These are phyloP conservation scores for Cyanistes caeruleus DNA, from an alignment of 2,113 vertebrate genomes.

Conservation along the genomic window DNA sequence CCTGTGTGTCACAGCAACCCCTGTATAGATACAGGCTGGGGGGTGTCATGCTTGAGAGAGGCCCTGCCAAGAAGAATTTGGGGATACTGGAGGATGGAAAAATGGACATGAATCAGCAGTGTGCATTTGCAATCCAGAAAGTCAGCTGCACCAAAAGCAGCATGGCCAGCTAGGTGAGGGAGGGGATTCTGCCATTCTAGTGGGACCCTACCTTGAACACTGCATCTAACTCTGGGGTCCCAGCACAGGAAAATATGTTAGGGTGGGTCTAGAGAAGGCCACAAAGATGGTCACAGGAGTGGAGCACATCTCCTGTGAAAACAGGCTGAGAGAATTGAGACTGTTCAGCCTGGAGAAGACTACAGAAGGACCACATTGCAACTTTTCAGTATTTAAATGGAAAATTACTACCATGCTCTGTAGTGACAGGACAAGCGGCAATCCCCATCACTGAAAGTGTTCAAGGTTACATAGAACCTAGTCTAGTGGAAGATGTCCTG, in stretches of 20 bases:
- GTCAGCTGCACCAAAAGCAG: not conserved
- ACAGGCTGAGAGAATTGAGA: not conserved
- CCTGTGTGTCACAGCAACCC: not conserved
- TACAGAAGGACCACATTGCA: rapidly evolving
- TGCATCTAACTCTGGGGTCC: not conserved
- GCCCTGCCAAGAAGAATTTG: not conserved
- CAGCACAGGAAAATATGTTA: not conserved
- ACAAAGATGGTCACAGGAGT: not conserved
- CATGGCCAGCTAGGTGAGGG: rapidly evolving
- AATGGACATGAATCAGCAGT: not conserved
- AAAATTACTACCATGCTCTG: not conserved
- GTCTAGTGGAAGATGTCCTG: not conserved
- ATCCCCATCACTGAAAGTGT: not conserved
- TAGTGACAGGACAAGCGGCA: not conserved
- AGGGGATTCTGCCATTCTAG: not conserved
- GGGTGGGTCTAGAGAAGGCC: not conserved
- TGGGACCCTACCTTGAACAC: not conserved
- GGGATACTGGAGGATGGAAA: not conserved
- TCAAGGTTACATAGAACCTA: not conserved
- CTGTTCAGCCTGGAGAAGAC: not conserved
- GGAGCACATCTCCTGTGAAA: not conserved
- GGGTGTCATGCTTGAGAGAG: not conserved
- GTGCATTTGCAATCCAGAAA: not conserved
- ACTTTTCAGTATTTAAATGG: not conserved
- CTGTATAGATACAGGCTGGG: rapidly evolving